Conservation (phyloP, 2,113 vertebrate species). For the Typhlomys cinereus region DNA sequence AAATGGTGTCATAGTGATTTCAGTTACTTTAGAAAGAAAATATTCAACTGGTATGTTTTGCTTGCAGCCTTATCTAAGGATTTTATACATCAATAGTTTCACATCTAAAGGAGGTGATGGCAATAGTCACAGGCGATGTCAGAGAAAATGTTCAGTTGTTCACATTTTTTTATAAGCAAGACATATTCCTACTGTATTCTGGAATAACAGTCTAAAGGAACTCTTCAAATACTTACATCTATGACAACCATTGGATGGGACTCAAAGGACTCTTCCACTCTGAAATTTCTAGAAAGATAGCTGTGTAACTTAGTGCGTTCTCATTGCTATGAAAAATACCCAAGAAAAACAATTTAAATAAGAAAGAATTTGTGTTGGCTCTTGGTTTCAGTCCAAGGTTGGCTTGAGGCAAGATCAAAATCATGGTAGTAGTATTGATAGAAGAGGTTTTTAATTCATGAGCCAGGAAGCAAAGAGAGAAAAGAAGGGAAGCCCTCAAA, state of each 20-base stretch:
- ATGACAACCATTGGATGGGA: not conserved
- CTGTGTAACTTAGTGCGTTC: not conserved
- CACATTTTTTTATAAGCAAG: not conserved
- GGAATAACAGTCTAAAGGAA: not conserved
- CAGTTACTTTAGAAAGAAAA: conserved; percentile 1
- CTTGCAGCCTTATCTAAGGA: not conserved
- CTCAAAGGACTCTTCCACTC: not conserved
- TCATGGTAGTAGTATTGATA: not conserved
- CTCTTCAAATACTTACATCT: not conserved
- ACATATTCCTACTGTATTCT: not conserved
- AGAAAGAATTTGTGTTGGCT: not conserved
- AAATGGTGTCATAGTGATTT: conserved; percentile 35
- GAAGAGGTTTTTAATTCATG: not conserved
- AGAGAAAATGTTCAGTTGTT: not conserved
- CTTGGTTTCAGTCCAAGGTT: not conserved
- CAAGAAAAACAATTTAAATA: too few relatives aligned
- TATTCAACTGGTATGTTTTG: not conserved
- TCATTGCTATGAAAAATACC: too few relatives aligned
- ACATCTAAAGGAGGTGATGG: not conserved
- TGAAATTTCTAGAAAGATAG: not conserved
- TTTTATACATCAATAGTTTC: not conserved
- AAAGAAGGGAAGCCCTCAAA: not conserved
- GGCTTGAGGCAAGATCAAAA: not conserved
- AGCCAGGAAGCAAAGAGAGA: not conserved
- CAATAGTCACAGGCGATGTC: not conserved